These are phyloP conservation scores for Gymnocephalus cernua DNA, from an alignment of 2,113 vertebrate species.

Conservation along the genomic window DNA sequence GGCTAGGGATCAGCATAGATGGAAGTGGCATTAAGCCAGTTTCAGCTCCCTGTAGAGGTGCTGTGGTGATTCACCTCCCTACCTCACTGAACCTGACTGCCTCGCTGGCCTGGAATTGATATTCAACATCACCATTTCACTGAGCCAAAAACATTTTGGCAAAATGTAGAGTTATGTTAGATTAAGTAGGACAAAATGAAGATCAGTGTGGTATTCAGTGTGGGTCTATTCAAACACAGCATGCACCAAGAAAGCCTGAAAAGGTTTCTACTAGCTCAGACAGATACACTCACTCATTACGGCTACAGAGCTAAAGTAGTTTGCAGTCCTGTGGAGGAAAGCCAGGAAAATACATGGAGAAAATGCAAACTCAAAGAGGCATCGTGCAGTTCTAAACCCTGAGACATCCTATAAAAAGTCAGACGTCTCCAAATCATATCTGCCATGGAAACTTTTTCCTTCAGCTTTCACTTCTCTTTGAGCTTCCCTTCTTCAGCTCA, in stretches of 20 bases:
- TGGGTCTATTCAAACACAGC: conserved; percentile 33
- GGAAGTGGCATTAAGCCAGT: conserved; percentile 61
- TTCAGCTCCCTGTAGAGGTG: conserved; percentile 52
- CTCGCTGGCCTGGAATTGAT: conserved; percentile 58
- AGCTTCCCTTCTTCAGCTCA: not conserved
- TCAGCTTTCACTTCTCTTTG: not conserved
- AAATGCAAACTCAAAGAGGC: conserved; percentile 7
- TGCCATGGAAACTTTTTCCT: not conserved
- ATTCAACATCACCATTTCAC: conserved; percentile 57
- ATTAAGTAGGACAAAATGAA: conserved; percentile 63
- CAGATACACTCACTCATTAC: conserved; percentile 30
- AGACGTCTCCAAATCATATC: not conserved
- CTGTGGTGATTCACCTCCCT: conserved; percentile 64
- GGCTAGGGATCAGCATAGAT: conserved; percentile 56
- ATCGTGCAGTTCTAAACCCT: not conserved
- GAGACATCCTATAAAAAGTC: not conserved
- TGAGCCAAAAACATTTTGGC: conserved; percentile 68
- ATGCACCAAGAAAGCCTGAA: conserved; percentile 6
- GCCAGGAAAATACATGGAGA: not conserved
- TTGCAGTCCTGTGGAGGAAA: not conserved
- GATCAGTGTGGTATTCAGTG: conserved; percentile 44
- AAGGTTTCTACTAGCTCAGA: conserved; percentile 19
- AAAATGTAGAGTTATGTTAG: conserved; percentile 52
- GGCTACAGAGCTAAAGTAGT: not conserved
- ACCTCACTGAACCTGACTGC: conserved; percentile 50